Evolutionary conservation across 2,888 invertebrate genomes (phyloP), one percentile per base, ranked within the genome.

Genomic region (Aleiodes testaceus): DNA sequence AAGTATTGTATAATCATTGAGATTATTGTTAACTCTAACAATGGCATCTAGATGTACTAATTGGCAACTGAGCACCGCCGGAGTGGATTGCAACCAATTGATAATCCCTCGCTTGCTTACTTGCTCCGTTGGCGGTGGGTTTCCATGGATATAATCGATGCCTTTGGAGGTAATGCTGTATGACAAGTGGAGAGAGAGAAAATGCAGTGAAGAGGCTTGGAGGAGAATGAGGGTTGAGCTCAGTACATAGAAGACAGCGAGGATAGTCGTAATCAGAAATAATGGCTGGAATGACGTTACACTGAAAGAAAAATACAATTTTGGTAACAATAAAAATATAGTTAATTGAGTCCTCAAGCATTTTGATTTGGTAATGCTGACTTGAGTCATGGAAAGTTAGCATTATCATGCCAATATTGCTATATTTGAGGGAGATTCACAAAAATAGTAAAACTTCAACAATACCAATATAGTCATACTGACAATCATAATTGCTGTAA

Each of bases 61-160:
- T 69, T 69, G 69, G 30, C 44, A 53, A 49, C 18, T 45, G 45
- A 49, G 49, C 69, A 59, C 49, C 30, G 45, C 11, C 16, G 7
- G 14, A n/a, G 47, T 22, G 11, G 67, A 49, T 66, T 66, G 45
- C 68, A 59, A 45, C 55, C 68, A 30, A 68, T 68, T 55, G 68
- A 68, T 68, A 68, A 55, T 68, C 59, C 68, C 68, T 68, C 53
- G 47, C 68, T 47, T 47, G 26, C 68, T 47, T 49, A 44, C 26
- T 30, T 55, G 26, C 52, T 42, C 4, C 4, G 14, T n/a, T 6
- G 14, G 49, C 16, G 4, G 16, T 16, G 49, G 16, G 59, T 55
- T 59, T 68, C 68, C 59, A 55, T 68, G 68, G 55, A 68, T 59
- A 68, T 68, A 68, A 68, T 68, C 68, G 55, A 68, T 68, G 68